These are phyloP conservation scores for Molossus alvarezi DNA, from an alignment of 2,797 vertebrate species.

Conservation along the genomic window DNA sequence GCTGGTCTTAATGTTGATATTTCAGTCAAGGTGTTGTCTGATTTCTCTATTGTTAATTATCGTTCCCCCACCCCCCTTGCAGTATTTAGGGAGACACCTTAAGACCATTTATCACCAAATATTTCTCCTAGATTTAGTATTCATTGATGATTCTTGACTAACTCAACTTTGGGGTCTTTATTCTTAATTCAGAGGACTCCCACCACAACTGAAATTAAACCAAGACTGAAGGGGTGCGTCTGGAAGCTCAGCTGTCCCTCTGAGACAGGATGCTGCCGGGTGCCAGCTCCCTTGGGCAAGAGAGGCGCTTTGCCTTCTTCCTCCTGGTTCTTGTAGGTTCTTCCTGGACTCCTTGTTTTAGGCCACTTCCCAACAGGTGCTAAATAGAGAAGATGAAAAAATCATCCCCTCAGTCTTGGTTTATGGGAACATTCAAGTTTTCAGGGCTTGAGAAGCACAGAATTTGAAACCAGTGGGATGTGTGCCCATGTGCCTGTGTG, in stretches of 20 bases:
- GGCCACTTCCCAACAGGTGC: not conserved
- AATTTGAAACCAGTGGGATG: not conserved
- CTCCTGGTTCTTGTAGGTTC: not conserved
- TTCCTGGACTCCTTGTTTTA: not conserved
- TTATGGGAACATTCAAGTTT: not conserved
- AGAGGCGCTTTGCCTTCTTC: not conserved
- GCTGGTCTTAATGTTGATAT: not conserved
- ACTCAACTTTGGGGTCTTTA: not conserved
- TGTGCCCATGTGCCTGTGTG: not conserved
- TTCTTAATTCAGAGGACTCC: not conserved
- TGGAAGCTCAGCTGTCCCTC: not conserved
- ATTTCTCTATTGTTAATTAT: not conserved
- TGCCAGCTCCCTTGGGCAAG: not conserved
- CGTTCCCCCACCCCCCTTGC: not conserved
- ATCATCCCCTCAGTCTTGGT: not conserved
- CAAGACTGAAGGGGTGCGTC: not conserved
- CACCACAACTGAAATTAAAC: not conserved
- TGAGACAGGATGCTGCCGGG: not conserved
- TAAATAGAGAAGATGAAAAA: not conserved
- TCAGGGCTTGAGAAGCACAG: not conserved
- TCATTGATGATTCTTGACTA: not conserved
- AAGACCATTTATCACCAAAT: not conserved
- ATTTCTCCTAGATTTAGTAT: constrained; percentile 5
- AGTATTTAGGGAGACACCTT: not conserved
- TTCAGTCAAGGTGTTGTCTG: not conserved